Evolutionary conservation across 2,797 vertebrate species (phyloP), one percentile per base, ranked within the genome.

Genomic region (Pelochelys cantorii): DNA sequence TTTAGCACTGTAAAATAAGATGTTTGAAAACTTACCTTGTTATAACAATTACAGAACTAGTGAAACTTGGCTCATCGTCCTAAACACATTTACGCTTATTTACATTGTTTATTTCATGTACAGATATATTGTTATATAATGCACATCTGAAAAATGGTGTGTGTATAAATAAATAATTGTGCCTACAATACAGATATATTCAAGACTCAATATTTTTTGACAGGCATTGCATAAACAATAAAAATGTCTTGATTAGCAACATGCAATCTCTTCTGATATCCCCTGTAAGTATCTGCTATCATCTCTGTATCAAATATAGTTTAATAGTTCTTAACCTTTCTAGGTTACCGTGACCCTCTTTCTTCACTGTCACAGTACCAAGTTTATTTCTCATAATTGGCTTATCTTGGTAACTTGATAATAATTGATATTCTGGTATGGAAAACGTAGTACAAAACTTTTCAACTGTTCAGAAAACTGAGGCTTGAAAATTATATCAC

Each of bases 361-460:
- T 90, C 88, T 84, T 95, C 60, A 37, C 1, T 0, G 52, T 25
- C 10, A 82, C 54, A 20, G 65, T 48, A 56, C 84, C 42, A 78
- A 92, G 81, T 96, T 94, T 90, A 94, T 94, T 92, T 90, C 74
- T 91, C 91, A 1, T 97, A 97, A 97, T 71, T 84, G 95, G 96
- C 90, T 97, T 96, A 97, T 88, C 90, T 94, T 90, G 6, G 3
- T 95, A 97, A 95, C 90, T 81, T 93, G 92, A 97, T 97, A 97
- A 95, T 89, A 86, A 97, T 96, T 96, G 97, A 97, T 95, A 95
- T 95, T 96, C 83, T 87, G 5, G 62, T 42, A 79, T 62, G 82
- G 86, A 56, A 83, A 92, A 94, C 86, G 79, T 90, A 97, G 90
- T 95, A 95, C 78, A 93, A 93, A 89, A 97, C 77, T 68, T 25